Evolutionary conservation across 2,888 invertebrate species (phyloP).

Genomic region (Drosophila cyrtoloma): DNA sequence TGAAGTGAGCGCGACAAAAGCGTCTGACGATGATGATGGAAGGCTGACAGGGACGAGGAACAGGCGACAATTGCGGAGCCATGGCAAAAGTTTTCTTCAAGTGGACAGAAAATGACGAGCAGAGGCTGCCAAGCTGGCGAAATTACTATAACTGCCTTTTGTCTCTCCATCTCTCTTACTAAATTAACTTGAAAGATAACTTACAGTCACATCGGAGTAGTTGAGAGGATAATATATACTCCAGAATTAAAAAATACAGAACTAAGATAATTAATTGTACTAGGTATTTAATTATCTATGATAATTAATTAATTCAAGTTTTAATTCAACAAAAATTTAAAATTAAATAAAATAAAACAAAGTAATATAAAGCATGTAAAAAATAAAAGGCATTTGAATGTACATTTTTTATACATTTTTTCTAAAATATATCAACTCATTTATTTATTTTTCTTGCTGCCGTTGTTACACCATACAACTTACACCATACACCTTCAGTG

Average conservation of each 20-base stretch:
- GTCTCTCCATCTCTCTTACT: slow-evolving; percentile 2
- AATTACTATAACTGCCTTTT: slow-evolving; percentile 35
- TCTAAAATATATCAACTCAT: background rate
- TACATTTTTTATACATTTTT: fast-evolving
- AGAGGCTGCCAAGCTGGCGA: slow-evolving; percentile 51
- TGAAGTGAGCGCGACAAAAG: slow-evolving; percentile 59
- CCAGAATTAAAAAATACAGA: background rate
- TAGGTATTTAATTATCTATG: background rate
- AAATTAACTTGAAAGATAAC: slow-evolving; percentile 50
- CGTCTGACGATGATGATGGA: slow-evolving; percentile 54
- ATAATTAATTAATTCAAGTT: background rate
- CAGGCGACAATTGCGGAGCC: slow-evolving; percentile 6
- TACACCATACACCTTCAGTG: too few species aligned
- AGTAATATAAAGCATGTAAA: background rate
- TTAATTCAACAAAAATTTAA: background rate
- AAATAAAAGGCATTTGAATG: background rate
- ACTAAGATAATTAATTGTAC: background rate
- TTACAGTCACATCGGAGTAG: background rate
- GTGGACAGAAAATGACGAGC: slow-evolving; percentile 45
- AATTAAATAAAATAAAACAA: background rate
- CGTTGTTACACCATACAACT: background rate
- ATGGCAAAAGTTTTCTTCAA: slow-evolving; percentile 42
- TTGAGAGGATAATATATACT: background rate
- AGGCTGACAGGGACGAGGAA: slow-evolving; percentile 26
- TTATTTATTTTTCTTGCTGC: background rate